phyloP scores from a whole-genome alignment of 1,140 invertebrate species.

The Leptonema lineaticorne region DNA sequence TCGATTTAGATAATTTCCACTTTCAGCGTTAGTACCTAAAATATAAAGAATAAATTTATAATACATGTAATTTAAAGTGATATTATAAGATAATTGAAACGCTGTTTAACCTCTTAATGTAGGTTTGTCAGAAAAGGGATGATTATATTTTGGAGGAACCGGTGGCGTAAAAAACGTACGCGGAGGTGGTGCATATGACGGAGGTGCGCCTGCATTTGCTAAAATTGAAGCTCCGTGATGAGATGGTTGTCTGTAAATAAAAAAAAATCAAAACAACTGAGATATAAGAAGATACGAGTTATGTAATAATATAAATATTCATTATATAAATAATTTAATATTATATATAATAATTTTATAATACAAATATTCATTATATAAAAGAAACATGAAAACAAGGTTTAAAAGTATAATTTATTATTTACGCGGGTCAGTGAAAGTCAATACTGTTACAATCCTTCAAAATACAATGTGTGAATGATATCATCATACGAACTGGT shows the following conservation, averaged over 20 bases:
- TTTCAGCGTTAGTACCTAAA: conserved; percentile 62
- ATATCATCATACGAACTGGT: background rate
- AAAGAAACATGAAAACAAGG: background rate
- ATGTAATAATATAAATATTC: too few relatives aligned
- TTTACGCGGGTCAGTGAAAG: background rate
- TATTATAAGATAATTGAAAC: conserved; percentile 40
- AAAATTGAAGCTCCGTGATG: conserved; percentile 53
- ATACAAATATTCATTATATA: too few relatives aligned
- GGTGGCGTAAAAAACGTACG: conserved; percentile 77
- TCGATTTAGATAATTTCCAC: conserved; percentile 62
- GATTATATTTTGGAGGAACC: conserved; percentile 72
- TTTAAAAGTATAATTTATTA: background rate
- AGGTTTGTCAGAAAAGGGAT: conserved; percentile 81
- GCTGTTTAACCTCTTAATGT: conserved; percentile 75
- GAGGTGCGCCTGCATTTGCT: conserved; percentile 61
- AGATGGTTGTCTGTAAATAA: conserved; percentile 48
- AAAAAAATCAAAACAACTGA: background rate
- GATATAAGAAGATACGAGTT: too few relatives aligned
- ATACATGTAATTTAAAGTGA: background rate
- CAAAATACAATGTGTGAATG: background rate
- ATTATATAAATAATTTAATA: too few relatives aligned
- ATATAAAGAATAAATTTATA: conserved; percentile 25
- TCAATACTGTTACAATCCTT: background rate
- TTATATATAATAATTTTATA: too few relatives aligned
- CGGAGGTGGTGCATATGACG: conserved; percentile 78